Conservation (phyloP, 2,113 vertebrate species). For the Bambusicola thoracicus region DNA sequence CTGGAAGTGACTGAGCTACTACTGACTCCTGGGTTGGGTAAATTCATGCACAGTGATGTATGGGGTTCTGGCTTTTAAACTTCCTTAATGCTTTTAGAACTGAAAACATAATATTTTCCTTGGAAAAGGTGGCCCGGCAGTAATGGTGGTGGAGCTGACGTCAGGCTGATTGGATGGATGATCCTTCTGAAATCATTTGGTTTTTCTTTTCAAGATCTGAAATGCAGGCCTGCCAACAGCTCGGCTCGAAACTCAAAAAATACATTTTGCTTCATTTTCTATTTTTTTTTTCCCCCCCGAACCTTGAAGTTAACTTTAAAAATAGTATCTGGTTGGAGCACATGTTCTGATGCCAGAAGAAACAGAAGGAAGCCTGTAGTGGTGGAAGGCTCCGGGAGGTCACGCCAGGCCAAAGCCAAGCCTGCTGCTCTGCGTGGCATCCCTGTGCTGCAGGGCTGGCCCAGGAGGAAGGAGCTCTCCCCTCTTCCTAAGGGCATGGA, state of each 20-base stretch:
- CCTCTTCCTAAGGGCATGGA: accelerated
- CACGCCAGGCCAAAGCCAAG: slow-evolving; percentile 8
- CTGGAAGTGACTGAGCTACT: not conserved
- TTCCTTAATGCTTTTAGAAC: not conserved
- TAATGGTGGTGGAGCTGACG: not conserved
- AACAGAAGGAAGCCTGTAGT: slow-evolving; percentile 14
- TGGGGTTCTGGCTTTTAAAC: not conserved
- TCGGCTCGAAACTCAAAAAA: not conserved
- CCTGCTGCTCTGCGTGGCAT: not conserved
- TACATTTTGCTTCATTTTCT: not conserved
- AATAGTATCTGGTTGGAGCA: not conserved
- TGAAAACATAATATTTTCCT: slow-evolving; percentile 16
- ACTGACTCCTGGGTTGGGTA: not conserved
- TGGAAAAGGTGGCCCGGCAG: not conserved
- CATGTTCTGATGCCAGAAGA: not conserved
- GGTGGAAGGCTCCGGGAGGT: slow-evolving; percentile 1
- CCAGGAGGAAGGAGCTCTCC: not conserved
- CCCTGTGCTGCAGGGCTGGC: not conserved
- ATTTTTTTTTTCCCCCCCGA: not conserved
- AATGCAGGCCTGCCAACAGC: not conserved
- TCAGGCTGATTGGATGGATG: not conserved
- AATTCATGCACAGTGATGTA: not conserved
- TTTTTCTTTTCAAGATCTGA: not conserved
- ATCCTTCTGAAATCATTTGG: not conserved
- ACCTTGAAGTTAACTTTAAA: not conserved